Evolutionary conservation across 1,140 invertebrate genomes (phyloP).

Genomic region (Armadillidium nasatum): DNA sequence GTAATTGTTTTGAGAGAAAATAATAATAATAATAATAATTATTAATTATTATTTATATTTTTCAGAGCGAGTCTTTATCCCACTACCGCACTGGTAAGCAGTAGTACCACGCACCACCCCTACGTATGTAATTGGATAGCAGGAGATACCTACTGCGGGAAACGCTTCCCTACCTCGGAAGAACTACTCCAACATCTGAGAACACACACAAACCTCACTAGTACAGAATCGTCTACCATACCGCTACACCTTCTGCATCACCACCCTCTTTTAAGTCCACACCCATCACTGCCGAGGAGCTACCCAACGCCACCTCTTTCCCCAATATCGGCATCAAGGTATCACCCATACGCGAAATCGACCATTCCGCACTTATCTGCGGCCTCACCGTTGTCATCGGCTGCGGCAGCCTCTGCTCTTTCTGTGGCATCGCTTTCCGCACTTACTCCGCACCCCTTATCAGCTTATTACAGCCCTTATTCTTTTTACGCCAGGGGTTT

Average conservation of each 20-base stretch:
- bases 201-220: constrained; percentile 73
- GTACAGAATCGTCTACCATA: constrained; percentile 49
- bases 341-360: constrained; percentile 65
- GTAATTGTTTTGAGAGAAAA: too few species aligned
- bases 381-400: constrained; percentile 29
- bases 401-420: constrained; percentile 37
- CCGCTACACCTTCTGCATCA: constrained; percentile 56
- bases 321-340: constrained; percentile 72
- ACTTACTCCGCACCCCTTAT: constrained; percentile 39
- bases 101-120: constrained; percentile 53
- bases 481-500: constrained; percentile 41
- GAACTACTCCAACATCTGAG: constrained; percentile 90
- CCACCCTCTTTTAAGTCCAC: constrained; percentile 43
- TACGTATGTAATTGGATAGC: constrained; percentile 94
- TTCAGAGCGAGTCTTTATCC: constrained; percentile 26
- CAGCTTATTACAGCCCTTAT: constrained; percentile 43
- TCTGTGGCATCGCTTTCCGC: constrained; percentile 36
- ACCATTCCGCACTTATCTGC: constrained; percentile 37
- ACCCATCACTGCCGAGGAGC: constrained; percentile 44
- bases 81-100: constrained; percentile 4
- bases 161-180: constrained; percentile 85
- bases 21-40: too few species aligned
- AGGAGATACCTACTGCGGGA: constrained; percentile 83
- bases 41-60: too few species aligned
- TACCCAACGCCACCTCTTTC: constrained; percentile 86